These are phyloP conservation scores for Antheraea pernyi DNA, from an alignment of 1,140 invertebrate genomes.

Conservation along the genomic window DNA sequence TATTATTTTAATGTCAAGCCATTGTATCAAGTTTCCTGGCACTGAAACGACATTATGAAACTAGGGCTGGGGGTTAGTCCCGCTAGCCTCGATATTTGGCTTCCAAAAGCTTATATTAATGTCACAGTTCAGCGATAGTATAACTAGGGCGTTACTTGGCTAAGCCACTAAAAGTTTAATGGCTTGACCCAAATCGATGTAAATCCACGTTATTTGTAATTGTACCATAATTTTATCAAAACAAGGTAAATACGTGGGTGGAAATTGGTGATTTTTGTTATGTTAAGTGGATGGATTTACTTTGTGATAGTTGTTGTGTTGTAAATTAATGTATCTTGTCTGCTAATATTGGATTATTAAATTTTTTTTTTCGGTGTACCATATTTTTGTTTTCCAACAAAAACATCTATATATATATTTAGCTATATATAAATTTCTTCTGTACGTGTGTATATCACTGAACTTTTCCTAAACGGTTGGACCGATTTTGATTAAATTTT, in stretches of 20 bases:
- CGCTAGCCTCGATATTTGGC: constrained; percentile 32
- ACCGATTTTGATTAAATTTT: too few relatives aligned
- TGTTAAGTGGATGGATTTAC: too few relatives aligned
- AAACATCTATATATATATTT: too few relatives aligned
- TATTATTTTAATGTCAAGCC: constrained; percentile 5
- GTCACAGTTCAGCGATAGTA: constrained; percentile 28
- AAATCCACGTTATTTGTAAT: constrained; percentile 31
- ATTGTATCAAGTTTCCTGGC: constrained; percentile 15
- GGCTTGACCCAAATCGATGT: constrained; percentile 36
- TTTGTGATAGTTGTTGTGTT: too few relatives aligned
- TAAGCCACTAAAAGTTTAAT: constrained; percentile 25
- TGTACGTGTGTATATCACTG: too few relatives aligned
- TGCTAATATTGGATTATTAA: too few relatives aligned
- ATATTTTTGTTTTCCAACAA: too few relatives aligned
- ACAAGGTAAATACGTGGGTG: background rate
- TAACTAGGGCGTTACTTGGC: constrained; percentile 27
- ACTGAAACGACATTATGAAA: constrained; percentile 13
- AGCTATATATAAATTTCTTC: too few relatives aligned
- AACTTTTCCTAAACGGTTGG: too few relatives aligned
- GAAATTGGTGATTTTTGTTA: background rate
- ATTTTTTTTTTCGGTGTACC: too few relatives aligned
- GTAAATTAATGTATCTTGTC: too few relatives aligned
- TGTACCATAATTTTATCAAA: constrained; percentile 25
- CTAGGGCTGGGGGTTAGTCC: constrained; percentile 5
- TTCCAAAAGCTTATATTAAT: constrained; percentile 33